Conservation (phyloP, 2,113 vertebrate species). For the Bungarus multicinctus region DNA sequence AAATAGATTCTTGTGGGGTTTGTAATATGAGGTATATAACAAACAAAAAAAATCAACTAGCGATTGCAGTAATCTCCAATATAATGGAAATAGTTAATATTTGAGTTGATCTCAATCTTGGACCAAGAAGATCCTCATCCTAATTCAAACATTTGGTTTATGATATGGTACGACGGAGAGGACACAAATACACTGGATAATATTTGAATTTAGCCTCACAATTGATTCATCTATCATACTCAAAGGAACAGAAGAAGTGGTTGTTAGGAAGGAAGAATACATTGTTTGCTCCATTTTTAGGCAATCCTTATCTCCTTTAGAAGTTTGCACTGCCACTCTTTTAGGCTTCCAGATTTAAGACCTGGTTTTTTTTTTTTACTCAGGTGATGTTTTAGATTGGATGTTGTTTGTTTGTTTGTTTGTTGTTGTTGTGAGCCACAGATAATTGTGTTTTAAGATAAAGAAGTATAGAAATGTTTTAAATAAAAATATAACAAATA, state of each 20-base stretch:
- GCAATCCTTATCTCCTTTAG: neutral
- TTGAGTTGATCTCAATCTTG: neutral
- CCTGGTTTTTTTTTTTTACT: neutral
- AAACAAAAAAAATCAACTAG: neutral
- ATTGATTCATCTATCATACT: neutral
- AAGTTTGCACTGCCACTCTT: neutral
- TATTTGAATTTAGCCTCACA: neutral
- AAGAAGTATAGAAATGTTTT: neutral
- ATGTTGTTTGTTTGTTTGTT: neutral
- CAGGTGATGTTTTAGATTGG: neutral
- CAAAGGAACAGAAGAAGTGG: neutral
- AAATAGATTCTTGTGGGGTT: neutral
- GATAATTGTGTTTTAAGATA: neutral
- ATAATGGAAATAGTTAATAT: neutral
- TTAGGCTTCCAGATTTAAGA: neutral
- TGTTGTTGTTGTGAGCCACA: neutral
- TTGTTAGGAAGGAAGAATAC: neutral
- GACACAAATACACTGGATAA: neutral
- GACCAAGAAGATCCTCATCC: neutral
- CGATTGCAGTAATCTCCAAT: neutral
- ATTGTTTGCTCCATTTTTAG: slow-evolving; percentile 22
- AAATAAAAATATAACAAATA: neutral
- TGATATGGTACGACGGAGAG: neutral
- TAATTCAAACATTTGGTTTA: neutral
- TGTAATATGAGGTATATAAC: neutral